phyloP scores from a whole-genome alignment of 2,797 vertebrate species.

The Halcyon badia region DNA sequence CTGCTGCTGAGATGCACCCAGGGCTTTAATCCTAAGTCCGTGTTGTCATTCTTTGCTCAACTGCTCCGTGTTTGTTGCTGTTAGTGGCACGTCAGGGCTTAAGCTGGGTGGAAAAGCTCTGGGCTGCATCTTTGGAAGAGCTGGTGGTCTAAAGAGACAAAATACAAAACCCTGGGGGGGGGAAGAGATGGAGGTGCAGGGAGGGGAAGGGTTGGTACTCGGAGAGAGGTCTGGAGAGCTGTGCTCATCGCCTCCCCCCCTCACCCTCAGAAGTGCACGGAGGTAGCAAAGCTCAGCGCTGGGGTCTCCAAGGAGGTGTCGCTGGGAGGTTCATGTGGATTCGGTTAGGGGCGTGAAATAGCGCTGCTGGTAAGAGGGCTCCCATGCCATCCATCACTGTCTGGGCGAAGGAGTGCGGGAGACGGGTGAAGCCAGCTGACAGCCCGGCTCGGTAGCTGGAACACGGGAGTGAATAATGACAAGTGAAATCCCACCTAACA shows the following conservation, averaged over 20 bases:
- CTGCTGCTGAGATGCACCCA: background rate
- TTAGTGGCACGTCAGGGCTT: background rate
- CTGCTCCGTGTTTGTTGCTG: background rate
- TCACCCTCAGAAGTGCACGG: fast-evolving
- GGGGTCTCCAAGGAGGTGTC: background rate
- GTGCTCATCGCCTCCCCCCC: background rate
- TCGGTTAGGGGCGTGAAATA: conserved; percentile 67
- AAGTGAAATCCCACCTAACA: conserved; percentile 6
- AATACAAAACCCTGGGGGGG: background rate
- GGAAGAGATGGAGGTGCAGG: background rate
- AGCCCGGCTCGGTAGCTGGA: background rate
- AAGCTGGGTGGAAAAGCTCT: background rate
- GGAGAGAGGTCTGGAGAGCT: background rate
- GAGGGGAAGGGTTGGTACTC: background rate
- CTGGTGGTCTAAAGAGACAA: background rate
- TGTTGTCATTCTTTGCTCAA: background rate
- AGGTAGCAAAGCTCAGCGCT: fast-evolving
- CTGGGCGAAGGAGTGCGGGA: background rate
- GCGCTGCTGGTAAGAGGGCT: conserved; percentile 52
- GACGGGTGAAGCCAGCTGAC: conserved; percentile 15
- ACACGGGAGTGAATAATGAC: background rate
- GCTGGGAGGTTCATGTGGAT: conserved; percentile 71
- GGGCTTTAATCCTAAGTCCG: background rate
- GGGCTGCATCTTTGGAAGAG: background rate
- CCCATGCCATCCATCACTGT: conserved; percentile 75